Conservation (phyloP, 1,140 invertebrate species). For the Calliopsis andreniformis region DNA sequence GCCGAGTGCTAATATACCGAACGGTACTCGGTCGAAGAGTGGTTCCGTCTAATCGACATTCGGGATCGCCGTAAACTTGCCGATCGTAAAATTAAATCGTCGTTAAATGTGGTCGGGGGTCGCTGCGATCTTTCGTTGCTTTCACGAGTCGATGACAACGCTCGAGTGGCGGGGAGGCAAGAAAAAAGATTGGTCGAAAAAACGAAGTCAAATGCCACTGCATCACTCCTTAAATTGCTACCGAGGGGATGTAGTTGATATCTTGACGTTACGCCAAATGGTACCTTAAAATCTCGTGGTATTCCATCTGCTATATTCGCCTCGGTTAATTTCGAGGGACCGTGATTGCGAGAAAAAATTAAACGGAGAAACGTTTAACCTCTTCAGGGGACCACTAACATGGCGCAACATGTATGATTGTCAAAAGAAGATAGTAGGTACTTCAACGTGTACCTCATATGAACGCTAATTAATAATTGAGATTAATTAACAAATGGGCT, state of each 20-base stretch:
- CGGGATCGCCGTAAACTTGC: conserved; percentile 52
- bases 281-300: background rate
- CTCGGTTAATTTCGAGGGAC: background rate
- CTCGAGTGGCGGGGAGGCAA: background rate
- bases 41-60: conserved; percentile 60
- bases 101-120: conserved; percentile 49
- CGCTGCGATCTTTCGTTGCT: conserved; percentile 37
- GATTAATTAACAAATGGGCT: conserved; percentile 29
- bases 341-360: background rate
- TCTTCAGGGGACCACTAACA: background rate
- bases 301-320: no score
- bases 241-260: background rate
- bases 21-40: conserved; percentile 45
- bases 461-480: conserved; percentile 31
- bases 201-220: background rate
- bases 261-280: background rate
- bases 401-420: background rate
- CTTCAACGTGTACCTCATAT: background rate
- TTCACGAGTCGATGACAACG: conserved; percentile 15
- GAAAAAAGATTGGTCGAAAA: background rate
- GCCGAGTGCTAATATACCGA: conserved; percentile 40
- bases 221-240: background rate
- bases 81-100: conserved; percentile 67
- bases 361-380: background rate
- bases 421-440: background rate